These are phyloP conservation scores for Scartelaos histophorus DNA, from an alignment of 2,113 vertebrate species.

Conservation along the genomic window DNA sequence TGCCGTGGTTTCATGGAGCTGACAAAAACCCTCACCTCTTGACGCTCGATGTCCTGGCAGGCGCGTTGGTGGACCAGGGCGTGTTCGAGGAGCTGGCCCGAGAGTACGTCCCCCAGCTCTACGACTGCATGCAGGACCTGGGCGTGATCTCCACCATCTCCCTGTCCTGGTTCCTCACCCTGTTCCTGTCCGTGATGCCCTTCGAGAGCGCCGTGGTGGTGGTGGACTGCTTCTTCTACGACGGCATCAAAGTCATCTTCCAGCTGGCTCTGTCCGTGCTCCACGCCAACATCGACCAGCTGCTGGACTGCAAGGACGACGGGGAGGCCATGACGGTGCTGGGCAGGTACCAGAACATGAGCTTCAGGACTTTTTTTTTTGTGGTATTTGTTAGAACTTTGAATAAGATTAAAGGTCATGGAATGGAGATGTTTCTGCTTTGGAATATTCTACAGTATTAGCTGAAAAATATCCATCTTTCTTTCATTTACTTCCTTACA, in stretches of 20 bases:
- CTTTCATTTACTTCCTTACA: too few relatives aligned
- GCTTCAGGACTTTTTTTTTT: too few relatives aligned
- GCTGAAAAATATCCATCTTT: too few relatives aligned
- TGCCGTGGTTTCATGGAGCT: too few relatives aligned
- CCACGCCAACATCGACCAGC: constrained; percentile 93
- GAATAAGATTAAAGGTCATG: too few relatives aligned
- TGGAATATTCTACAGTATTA: too few relatives aligned
- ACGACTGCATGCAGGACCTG: constrained; percentile 98
- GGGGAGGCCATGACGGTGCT: constrained; percentile 98
- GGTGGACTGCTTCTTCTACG: constrained; percentile 98
- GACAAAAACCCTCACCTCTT: not conserved
- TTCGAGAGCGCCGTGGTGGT: constrained; percentile 98
- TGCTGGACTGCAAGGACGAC: constrained; percentile 95
- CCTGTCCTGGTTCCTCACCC: constrained; percentile 97
- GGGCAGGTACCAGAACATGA: constrained; percentile 80
- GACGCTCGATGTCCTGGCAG: constrained; percentile 63
- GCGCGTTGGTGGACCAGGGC: constrained; percentile 95
- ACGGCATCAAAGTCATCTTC: constrained; percentile 99
- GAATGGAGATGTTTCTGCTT: too few relatives aligned
- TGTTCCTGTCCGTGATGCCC: constrained; percentile 98
- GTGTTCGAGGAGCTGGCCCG: constrained; percentile 95
- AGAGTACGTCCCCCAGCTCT: constrained; percentile 94
- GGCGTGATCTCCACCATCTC: constrained; percentile 98
- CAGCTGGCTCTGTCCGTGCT: constrained; percentile 94
- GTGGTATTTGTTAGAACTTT: not conserved